Conservation (phyloP, 2,797 vertebrate genomes). For the Gallinago stenura region DNA sequence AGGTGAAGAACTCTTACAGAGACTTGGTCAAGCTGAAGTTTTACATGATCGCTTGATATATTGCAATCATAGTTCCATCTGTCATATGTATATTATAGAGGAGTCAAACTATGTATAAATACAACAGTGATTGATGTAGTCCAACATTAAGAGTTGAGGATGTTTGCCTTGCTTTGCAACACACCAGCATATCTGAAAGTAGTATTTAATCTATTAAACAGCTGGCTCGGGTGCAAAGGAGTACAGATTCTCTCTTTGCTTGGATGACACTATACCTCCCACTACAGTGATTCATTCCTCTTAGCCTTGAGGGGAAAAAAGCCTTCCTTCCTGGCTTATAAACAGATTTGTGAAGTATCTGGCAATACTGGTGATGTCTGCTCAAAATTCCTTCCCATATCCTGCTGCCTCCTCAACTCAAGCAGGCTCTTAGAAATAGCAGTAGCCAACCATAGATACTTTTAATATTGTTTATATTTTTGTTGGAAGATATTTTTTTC, state of each 20-base stretch:
- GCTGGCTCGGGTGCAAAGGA: not conserved
- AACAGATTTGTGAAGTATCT: not conserved
- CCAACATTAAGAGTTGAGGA: not conserved
- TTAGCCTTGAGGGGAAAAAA: not conserved
- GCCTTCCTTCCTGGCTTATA: not conserved
- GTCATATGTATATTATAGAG: fast-evolving
- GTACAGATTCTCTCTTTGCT: not conserved
- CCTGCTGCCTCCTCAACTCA: not conserved
- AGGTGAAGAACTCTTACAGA: not conserved
- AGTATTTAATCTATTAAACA: not conserved
- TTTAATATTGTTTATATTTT: not conserved
- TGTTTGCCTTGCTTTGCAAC: not conserved
- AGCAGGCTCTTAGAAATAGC: not conserved
- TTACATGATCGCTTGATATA: not conserved
- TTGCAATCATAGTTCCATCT: not conserved
- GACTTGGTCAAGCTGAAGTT: not conserved
- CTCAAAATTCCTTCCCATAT: not conserved
- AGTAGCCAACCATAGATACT: not conserved
- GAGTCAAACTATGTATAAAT: not conserved
- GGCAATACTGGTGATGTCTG: not conserved
- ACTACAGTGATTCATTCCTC: not conserved
- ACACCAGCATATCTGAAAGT: not conserved
- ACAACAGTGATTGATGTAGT: not conserved
- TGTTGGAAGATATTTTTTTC: fast-evolving
- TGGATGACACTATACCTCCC: not conserved